Evolutionary conservation across 2,888 invertebrate genomes (phyloP).

Genomic region (Hofmannophila pseudospretella): DNA sequence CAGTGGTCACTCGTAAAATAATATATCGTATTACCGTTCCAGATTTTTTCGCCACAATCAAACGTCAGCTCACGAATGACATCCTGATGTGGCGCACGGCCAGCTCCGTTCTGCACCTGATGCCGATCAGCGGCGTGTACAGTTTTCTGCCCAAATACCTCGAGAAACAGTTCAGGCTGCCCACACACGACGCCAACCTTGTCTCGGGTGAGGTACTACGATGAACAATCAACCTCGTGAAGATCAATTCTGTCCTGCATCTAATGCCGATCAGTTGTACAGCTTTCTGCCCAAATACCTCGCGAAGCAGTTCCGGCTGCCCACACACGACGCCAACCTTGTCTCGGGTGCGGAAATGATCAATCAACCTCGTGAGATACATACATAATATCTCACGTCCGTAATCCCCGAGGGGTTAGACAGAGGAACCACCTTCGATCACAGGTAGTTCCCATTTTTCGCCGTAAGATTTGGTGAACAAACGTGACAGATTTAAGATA

Average conservation of each 20-base stretch:
- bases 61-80: constrained; percentile 89
- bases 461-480: no score
- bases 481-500: no score
- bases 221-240: no score
- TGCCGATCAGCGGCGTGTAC: constrained; percentile 94
- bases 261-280: constrained; percentile 93
- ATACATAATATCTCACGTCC: no score
- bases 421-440: no score
- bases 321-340: constrained; percentile 93
- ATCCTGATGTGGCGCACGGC: constrained; percentile 95
- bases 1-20: no score
- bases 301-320: constrained; percentile 93
- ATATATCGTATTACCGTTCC: no score
- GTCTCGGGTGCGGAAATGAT: constrained; percentile 84
- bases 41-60: constrained; percentile 71
- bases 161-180: constrained; percentile 93
- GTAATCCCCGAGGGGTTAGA: no score
- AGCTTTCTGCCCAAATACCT: constrained; percentile 96
- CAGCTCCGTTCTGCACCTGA: constrained; percentile 91
- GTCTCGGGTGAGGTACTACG: constrained; percentile 85
- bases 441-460: no score
- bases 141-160: constrained; percentile 96
- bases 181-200: constrained; percentile 93
- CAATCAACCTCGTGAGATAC: no score
- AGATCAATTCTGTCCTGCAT: constrained; percentile 93